phyloP scores from a whole-genome alignment of 23 tunicate species.

The Diplosoma virens region DNA sequence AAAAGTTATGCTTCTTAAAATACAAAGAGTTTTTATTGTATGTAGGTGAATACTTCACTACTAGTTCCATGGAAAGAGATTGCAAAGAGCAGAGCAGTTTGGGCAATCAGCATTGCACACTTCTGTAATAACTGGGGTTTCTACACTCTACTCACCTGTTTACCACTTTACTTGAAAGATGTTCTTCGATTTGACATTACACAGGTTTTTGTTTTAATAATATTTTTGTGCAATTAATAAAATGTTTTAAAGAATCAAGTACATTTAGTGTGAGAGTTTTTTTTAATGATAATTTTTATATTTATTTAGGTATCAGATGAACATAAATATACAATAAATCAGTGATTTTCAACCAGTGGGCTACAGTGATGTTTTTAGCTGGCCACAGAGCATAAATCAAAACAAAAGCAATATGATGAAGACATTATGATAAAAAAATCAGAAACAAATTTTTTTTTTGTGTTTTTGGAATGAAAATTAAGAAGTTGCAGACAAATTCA shows the following conservation, averaged over 20 bases:
- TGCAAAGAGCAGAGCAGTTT: slow-evolving; percentile 46
- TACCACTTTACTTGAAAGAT: slow-evolving; percentile 87
- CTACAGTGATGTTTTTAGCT: too few species aligned
- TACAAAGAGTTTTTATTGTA: too few species aligned
- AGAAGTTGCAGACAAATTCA: too few species aligned
- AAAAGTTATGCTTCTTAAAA: too few species aligned
- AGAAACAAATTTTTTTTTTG: too few species aligned
- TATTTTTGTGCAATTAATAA: neutral
- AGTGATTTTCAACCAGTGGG: too few species aligned
- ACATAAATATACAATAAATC: too few species aligned
- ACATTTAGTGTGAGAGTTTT: neutral
- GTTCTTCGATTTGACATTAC: slow-evolving; percentile 90
- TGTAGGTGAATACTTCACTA: neutral
- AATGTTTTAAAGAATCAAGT: neutral
- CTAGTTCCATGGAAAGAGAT: slow-evolving; percentile 85
- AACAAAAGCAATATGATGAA: too few species aligned
- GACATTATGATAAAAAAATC: too few species aligned
- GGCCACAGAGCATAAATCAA: too few species aligned
- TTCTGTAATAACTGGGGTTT: slow-evolving; percentile 98
- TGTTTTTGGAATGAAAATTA: too few species aligned
- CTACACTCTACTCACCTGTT: slow-evolving; percentile 90
- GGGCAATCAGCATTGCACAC: slow-evolving; percentile 89
- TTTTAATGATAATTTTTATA: neutral
- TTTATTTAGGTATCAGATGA: too few species aligned
- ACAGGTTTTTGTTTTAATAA: slow-evolving; percentile 50